Conservation (phyloP, 2,888 invertebrate species). For the Amphipoea oculea region DNA sequence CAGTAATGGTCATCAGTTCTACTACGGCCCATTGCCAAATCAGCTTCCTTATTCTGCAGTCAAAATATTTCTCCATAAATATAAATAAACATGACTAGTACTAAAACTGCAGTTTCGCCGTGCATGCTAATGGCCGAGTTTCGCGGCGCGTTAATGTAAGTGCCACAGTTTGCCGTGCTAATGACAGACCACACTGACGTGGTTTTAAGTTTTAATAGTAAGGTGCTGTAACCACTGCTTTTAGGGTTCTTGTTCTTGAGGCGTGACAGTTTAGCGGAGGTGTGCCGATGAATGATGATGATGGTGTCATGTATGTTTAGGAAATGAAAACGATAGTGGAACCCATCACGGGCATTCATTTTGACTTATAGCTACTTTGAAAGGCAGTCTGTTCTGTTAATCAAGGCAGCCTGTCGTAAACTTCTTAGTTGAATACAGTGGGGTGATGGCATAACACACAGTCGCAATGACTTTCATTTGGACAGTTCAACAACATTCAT, state of each 20-base stretch:
- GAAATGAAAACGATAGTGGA: neutral
- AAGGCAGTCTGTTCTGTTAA: neutral
- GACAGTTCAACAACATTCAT: neutral
- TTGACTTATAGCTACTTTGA: neutral
- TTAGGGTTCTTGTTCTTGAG: neutral
- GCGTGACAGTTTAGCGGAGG: neutral
- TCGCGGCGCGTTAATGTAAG: slow-evolving; percentile 39
- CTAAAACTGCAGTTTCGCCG: slow-evolving; percentile 28
- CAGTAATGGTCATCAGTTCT: too few species aligned
- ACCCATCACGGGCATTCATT: too few species aligned
- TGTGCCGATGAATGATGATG: neutral
- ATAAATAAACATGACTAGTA: slow-evolving; percentile 4
- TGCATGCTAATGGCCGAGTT: slow-evolving; percentile 47
- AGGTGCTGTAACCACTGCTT: neutral
- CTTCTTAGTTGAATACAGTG: neutral
- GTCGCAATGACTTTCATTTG: neutral
- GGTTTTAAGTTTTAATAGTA: slow-evolving; percentile 15
- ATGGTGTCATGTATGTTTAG: too few species aligned
- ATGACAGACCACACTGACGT: slow-evolving; percentile 34
- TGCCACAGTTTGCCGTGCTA: slow-evolving; percentile 37
- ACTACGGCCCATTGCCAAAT: neutral
- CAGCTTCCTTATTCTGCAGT: neutral
- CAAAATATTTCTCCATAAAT: neutral
- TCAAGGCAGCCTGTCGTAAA: neutral
- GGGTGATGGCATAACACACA: neutral